Percentiles rank a stretch among this genome's conserved stretches.
These are phyloP conservation scores for Centropus unirufus DNA, from an alignment of 2,113 vertebrate species.

Conservation along the genomic window DNA sequence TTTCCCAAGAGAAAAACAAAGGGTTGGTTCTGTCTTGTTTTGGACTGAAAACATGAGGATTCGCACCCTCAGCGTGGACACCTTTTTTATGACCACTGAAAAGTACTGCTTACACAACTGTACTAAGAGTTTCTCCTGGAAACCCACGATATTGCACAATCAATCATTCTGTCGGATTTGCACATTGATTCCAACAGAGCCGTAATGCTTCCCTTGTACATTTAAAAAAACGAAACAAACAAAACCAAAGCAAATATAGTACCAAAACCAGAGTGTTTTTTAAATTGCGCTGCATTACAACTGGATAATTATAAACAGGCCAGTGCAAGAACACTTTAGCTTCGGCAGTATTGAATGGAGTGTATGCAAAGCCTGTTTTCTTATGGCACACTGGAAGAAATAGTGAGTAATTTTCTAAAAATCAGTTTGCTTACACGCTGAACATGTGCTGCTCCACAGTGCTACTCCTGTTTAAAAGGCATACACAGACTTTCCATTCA, in stretches of 20 bases:
- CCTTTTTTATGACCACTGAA: neutral
- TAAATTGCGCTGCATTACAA: conserved; percentile 1
- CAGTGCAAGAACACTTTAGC: conserved; percentile 10
- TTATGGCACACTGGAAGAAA: conserved; percentile 70
- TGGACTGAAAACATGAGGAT: neutral
- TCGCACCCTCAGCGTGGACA: neutral
- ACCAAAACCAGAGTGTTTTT: neutral
- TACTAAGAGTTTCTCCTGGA: conserved; percentile 25
- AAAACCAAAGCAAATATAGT: neutral
- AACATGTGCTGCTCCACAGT: conserved; percentile 72
- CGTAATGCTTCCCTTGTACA: conserved; percentile 28
- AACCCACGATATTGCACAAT: conserved; percentile 25
- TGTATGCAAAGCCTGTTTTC: conserved; percentile 35
- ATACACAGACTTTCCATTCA: conserved; percentile 65
- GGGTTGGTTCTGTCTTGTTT: neutral
- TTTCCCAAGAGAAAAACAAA: neutral
- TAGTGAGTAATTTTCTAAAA: conserved; percentile 40
- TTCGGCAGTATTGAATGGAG: neutral
- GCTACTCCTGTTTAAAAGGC: conserved; percentile 66
- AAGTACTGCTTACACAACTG: neutral
- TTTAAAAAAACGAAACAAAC: neutral
- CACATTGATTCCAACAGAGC: neutral
- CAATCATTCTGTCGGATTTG: neutral
- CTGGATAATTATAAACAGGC: conserved; percentile 13
- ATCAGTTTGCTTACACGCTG: conserved; percentile 67